These are phyloP conservation scores for Urocyon cinereoargenteus DNA, from an alignment of 2,797 vertebrate genomes.

Conservation along the genomic window DNA sequence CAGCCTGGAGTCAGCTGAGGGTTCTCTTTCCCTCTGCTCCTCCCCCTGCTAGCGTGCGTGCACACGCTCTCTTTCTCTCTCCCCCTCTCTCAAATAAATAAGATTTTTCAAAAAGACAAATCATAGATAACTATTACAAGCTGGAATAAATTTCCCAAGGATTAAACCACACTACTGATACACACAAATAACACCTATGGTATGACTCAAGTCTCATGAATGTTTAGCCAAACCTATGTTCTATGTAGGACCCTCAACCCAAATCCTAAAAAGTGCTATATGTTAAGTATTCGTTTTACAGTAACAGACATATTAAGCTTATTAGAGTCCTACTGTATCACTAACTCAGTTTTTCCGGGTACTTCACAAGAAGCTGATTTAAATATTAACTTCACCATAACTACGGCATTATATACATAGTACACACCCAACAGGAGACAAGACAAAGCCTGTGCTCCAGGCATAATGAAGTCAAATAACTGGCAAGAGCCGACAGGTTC, in stretches of 20 bases:
- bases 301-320: conserved; percentile 27
- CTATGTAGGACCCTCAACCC: neutral
- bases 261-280: neutral
- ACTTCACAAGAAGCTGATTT: neutral
- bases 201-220: neutral
- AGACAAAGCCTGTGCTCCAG: conserved; percentile 61
- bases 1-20: neutral
- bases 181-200: neutral
- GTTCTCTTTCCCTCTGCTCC: neutral
- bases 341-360: neutral
- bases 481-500: conserved; percentile 66
- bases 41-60: neutral
- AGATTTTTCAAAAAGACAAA: neutral
- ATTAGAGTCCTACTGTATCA: neutral
- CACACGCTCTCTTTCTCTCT: neutral
- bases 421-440: conserved; percentile 27
- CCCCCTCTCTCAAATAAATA: neutral
- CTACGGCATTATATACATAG: neutral
- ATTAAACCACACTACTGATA: neutral
- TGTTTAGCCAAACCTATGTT: conserved; percentile 24
- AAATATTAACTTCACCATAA: neutral
- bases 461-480: neutral
- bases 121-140: neutral
- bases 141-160: neutral
- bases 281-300: neutral